Percentiles rank a stretch among this genome's conserved stretches.
phyloP scores from a whole-genome alignment of 1,140 invertebrate genomes.

The Anastatus disparis region DNA sequence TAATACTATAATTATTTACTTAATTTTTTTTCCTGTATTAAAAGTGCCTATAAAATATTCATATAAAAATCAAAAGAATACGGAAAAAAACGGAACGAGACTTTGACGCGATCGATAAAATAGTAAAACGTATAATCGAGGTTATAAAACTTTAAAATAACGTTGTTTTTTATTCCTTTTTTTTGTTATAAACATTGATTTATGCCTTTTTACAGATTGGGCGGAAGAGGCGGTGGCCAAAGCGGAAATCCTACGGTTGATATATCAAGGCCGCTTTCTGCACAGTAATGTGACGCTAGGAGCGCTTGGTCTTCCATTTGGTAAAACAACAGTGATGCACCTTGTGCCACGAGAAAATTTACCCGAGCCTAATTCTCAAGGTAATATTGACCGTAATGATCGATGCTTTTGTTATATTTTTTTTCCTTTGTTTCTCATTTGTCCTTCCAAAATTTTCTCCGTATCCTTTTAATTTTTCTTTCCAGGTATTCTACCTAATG shows the following conservation, averaged over 20 bases:
- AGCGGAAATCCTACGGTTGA: constrained; percentile 96
- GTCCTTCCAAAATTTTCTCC: background rate
- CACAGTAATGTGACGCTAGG: constrained; percentile 99
- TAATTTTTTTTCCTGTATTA: no score
- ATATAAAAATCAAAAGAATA: no score
- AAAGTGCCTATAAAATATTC: no score
- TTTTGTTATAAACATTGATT: no score
- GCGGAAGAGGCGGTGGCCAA: constrained; percentile 92
- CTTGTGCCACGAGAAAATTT: constrained; percentile 98
- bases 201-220: constrained; percentile 84
- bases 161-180: background rate
- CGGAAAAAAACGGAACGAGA: no score
- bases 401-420: no score
- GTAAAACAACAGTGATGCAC: constrained; percentile 99
- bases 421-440: background rate
- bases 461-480: constrained; percentile 24
- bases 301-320: constrained; percentile 93
- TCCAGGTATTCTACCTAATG: constrained; percentile 56
- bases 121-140: no score
- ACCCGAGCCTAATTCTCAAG: constrained; percentile 98
- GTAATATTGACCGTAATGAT: no score
- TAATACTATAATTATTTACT: no score
- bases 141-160: no score
- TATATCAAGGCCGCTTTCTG: constrained; percentile 98
- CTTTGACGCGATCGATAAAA: no score